phyloP scores from a whole-genome alignment of 2,888 invertebrate genomes.

The Hesperia comma region DNA sequence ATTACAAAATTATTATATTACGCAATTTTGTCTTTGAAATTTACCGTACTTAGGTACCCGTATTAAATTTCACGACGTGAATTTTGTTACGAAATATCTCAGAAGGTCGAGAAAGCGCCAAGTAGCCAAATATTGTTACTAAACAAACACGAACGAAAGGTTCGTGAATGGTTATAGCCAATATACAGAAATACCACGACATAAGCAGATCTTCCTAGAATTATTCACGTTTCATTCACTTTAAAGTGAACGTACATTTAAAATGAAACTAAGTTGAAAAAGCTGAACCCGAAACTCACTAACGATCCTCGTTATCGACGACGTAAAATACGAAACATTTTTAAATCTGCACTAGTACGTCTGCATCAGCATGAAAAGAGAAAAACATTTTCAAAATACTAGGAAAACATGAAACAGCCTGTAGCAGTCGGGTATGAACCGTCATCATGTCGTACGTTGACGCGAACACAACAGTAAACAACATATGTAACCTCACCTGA shows the following conservation, averaged over 20 bases:
- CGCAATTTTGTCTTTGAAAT: too few relatives aligned
- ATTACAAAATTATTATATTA: too few relatives aligned
- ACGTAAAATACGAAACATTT: conserved; percentile 15
- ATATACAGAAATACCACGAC: conserved; percentile 20
- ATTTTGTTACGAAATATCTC: neutral
- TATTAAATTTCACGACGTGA: neutral
- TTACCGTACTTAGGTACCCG: too few relatives aligned
- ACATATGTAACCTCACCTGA: conserved; percentile 32
- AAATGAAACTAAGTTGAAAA: neutral
- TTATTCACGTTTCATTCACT: conserved; percentile 7
- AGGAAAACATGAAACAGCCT: conserved; percentile 25
- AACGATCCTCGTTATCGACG: conserved; percentile 15
- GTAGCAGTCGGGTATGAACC: conserved; percentile 27
- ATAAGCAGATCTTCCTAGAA: neutral
- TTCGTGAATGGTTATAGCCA: conserved; percentile 24
- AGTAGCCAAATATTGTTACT: conserved; percentile 22
- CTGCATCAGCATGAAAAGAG: conserved; percentile 9
- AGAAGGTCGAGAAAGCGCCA: conserved; percentile 19
- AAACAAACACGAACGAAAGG: conserved; percentile 30
- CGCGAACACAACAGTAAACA: conserved; percentile 38
- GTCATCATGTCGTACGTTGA: conserved; percentile 36
- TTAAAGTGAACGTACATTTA: neutral
- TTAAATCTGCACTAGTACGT: conserved; percentile 10
- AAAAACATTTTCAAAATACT: conserved; percentile 32
- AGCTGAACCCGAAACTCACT: conserved; percentile 11